Conservation (phyloP, 2,113 vertebrate genomes). For the Silurus glanis region DNA sequence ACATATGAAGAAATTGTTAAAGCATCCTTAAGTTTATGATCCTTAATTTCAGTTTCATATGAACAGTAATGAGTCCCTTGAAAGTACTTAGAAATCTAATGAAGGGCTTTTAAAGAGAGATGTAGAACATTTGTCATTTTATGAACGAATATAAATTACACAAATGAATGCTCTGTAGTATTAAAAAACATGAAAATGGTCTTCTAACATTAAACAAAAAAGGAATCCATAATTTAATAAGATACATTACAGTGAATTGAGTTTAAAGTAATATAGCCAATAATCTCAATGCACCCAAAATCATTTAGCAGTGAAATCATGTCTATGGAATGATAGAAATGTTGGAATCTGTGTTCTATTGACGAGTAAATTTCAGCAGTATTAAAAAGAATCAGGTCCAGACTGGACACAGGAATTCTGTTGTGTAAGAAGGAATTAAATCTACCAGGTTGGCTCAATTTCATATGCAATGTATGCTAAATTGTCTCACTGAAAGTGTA, state of each 20-base stretch:
- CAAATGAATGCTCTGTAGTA: background rate
- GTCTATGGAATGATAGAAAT: background rate
- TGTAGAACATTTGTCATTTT: background rate
- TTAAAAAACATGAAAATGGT: conserved; percentile 1
- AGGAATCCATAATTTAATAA: background rate
- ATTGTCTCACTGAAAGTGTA: too few species aligned
- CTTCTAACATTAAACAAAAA: background rate
- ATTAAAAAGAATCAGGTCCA: background rate
- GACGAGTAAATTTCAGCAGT: background rate
- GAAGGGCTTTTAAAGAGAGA: background rate
- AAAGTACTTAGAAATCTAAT: conserved; percentile 11
- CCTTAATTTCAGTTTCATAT: background rate
- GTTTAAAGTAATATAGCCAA: background rate
- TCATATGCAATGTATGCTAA: background rate
- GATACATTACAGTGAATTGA: background rate
- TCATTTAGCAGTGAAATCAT: conserved; percentile 1
- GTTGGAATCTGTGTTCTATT: background rate
- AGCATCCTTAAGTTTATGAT: background rate
- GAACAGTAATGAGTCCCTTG: background rate
- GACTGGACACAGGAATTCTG: background rate
- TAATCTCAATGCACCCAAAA: background rate
- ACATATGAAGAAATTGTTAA: background rate
- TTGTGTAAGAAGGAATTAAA: background rate
- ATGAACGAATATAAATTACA: background rate
- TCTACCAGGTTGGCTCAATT: background rate